phyloP scores from a whole-genome alignment of 2,797 vertebrate genomes.

The Botia kubotai region DNA sequence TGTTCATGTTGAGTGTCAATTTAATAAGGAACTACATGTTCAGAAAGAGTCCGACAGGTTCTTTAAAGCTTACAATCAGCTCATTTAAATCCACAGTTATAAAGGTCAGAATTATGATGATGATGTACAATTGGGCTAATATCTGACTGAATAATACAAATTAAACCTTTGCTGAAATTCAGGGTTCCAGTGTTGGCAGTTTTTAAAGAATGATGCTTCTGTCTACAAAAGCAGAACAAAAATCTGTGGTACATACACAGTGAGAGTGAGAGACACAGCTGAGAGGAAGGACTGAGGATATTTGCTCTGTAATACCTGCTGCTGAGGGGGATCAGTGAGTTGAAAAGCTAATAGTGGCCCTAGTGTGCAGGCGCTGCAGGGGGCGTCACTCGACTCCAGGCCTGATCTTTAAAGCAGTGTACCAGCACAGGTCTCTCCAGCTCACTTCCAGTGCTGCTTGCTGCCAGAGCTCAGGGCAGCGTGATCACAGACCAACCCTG shows the following conservation, averaged over 20 bases:
- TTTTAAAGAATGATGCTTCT: slow-evolving; percentile 6
- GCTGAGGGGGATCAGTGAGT: slow-evolving; percentile 40
- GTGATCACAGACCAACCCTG: slow-evolving; percentile 55
- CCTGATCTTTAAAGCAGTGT: slow-evolving; percentile 42
- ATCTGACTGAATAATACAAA: background rate
- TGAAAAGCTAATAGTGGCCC: slow-evolving; percentile 56
- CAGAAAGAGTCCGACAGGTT: background rate
- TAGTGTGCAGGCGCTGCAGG: slow-evolving; percentile 35
- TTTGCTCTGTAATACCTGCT: slow-evolving; percentile 51
- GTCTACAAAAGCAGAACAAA: background rate
- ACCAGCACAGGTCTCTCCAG: slow-evolving; percentile 40
- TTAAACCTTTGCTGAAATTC: background rate
- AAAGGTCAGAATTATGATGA: too few relatives aligned
- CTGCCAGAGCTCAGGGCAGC: slow-evolving; percentile 30
- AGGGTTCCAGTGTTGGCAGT: background rate
- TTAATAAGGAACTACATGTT: background rate
- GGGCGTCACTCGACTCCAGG: slow-evolving; percentile 34
- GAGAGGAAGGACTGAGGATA: slow-evolving; percentile 35
- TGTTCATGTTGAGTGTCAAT: background rate
- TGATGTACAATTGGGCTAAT: background rate
- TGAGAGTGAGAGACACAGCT: slow-evolving; percentile 22
- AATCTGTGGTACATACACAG: background rate
- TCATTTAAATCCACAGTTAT: background rate
- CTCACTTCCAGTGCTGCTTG: slow-evolving; percentile 38
- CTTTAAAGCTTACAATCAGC: background rate